A percentile compares a stretch with the other conserved stretches of the same genome.
These are phyloP conservation scores for Setipinna tenuifilis DNA, from an alignment of 2,797 vertebrate genomes.

Conservation along the genomic window DNA sequence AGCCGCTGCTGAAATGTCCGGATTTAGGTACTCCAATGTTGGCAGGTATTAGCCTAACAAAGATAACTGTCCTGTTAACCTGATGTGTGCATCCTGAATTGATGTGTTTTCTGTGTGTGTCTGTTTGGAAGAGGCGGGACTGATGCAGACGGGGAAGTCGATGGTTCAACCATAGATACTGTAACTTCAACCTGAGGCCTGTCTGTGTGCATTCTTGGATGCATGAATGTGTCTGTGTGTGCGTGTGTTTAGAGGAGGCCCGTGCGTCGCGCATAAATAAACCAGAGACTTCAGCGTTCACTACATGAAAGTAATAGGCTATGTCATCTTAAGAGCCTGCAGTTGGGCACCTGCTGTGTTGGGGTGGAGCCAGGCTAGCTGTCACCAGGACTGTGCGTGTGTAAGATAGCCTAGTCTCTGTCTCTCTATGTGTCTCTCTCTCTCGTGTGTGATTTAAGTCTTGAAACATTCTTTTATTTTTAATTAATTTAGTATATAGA, in stretches of 20 bases:
- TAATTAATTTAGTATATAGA: no score
- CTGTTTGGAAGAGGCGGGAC: no score
- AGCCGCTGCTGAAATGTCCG: no score
- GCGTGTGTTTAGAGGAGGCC: conserved; percentile 9
- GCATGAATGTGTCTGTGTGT: conserved; percentile 28
- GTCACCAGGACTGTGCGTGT: not conserved
- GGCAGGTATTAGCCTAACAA: no score
- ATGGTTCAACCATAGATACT: not conserved
- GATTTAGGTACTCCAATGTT: no score
- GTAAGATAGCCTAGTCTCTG: not conserved
- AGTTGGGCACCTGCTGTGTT: conserved; percentile 30
- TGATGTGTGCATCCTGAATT: no score
- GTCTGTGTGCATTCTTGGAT: not conserved
- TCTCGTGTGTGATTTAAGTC: no score
- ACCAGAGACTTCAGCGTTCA: conserved; percentile 69
- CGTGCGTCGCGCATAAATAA: conserved; percentile 69
- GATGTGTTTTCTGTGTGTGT: no score
- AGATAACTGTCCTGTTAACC: no score
- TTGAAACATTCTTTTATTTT: no score
- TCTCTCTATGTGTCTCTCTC: no score
- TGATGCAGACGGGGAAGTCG: no score
- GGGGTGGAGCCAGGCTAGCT: not conserved
- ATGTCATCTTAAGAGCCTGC: conserved; percentile 71
- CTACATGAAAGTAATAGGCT: conserved; percentile 72
- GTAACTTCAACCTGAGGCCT: not conserved